Base-by-base conservation (phyloP, 1,140 invertebrate species). In the Bombus sibiricus region DNA sequence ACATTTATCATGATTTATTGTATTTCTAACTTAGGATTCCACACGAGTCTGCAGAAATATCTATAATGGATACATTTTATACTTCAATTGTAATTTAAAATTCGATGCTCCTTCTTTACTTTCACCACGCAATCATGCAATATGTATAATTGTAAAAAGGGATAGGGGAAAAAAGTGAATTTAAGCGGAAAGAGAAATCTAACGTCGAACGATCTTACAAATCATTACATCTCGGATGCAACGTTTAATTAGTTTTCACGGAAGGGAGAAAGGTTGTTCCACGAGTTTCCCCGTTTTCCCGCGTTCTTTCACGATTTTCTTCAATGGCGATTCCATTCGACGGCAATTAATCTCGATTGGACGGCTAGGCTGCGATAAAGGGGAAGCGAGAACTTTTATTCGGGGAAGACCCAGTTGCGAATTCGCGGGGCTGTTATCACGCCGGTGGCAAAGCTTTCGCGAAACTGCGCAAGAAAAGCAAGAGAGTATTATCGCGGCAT, bases 271-370 rank as follows among this genome's bases (percentile, higher is more conserved):
- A 72, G 41, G 6, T n/a, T 32, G 28, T 41, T 76, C 75, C 39
- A 15, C 37, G 9, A 34, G 34, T 76, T 83, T 80, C 25, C 28
- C 37, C 34, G 12, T 62, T 10, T 18, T 41, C 12, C n/a, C 53
- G 47, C 47, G 47, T 53, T 43, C 43, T 68, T n/a, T 77, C n/a
- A 34, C 69, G 64, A 25, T 41, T 73, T 68, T 72, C 87, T 85
- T 83, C 89, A 82, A 86, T 84, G 73, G 83, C 81, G 78, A 89
- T 85, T 73, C 82, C 83, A 79, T 84, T 90, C 85, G 83, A 85
- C 81, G 72, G 81, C 90, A 91, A 90, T 91, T 91, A 90, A 90
- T 91, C 90, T 87, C 87, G 82, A 86, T 89, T 68, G 85, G 81
- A 84, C 88, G 81, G 69, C 73, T 15, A 25, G 47, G 5, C 18